Base-by-base conservation (phyloP, 2,113 vertebrate species). In the Lophius piscatorius region DNA sequence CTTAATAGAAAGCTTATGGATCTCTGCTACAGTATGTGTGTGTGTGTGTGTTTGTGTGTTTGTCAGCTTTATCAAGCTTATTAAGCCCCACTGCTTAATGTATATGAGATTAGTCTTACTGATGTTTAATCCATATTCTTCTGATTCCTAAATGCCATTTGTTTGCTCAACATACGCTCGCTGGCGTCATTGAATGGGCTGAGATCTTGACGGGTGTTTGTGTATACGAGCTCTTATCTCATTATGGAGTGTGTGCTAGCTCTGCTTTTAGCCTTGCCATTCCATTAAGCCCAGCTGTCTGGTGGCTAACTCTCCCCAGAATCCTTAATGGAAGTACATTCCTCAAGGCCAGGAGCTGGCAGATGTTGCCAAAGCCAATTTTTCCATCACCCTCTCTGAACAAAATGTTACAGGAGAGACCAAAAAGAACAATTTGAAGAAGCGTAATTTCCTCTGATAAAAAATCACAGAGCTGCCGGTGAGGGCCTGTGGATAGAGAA, bases 301-400 rank as follows among this genome's bases (percentile, higher is more conserved):
- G 74, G 56, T 76, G 59, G 70, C 70, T 52, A 68, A 50, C 67
- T 65, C 70, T 49, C 59, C 47, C 47, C 49, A 71, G 80, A 80
- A 82, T 88, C 64, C 77, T 39, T 80, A 81, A 86, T 81, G 74
- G 69, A 81, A 54, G 51, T 33, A 45, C 76, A 40, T 79, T 80
- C 70, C 82, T 71, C 55, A 70, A 52, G 66, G 47, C 74, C 61
- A 18, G 41, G 41, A 75, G 50, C 36, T 18, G 29, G 36, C 26
- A 12, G 54, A 70, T 71, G 69, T 80, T 48, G 41, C 57, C 26
- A 33, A 17, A 55, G 48, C 38, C 42, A 41, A 56, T 28, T 74
- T 24, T 57, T 33, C 50, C 18, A 11, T 56, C 34, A 14, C 22
- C 64, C 47, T 46, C 50, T 50, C 28, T 33, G 33, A 39, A 41